phyloP scores from a whole-genome alignment of 1,140 invertebrate species.

The Nixonia krombeini region DNA sequence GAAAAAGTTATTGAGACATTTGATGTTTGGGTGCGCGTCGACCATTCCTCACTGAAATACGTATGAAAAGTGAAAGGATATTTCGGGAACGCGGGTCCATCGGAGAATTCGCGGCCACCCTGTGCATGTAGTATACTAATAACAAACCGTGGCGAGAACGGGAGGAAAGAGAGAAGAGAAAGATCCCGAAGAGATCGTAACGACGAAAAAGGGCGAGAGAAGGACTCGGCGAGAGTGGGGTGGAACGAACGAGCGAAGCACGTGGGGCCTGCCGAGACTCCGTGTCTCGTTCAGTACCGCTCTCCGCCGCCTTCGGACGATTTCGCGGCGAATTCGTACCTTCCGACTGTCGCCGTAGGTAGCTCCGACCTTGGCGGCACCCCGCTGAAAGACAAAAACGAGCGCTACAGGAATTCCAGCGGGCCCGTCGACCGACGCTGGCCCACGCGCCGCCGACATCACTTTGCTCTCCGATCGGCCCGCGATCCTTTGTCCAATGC shows the following conservation, averaged over 20 bases:
- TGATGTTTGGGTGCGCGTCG: no score
- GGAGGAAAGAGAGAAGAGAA: conserved; percentile 25
- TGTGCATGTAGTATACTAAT: conserved; percentile 10
- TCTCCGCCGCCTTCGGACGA: conserved; percentile 57
- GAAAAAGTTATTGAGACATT: no score
- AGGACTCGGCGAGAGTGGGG: conserved; percentile 53
- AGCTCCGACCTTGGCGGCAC: neutral
- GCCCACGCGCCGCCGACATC: no score
- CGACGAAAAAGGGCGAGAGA: conserved; percentile 40
- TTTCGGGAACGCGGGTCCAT: no score
- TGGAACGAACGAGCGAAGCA: conserved; percentile 50
- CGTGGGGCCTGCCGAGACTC: conserved; percentile 57
- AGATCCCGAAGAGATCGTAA: conserved; percentile 29
- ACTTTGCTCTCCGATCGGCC: no score
- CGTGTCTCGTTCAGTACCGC: conserved; percentile 64
- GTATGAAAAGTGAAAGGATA: no score
- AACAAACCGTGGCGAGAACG: conserved; percentile 30
- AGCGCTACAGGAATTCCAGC: no score
- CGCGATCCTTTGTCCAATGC: no score
- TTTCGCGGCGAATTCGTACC: conserved; percentile 50
- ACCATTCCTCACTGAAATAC: no score
- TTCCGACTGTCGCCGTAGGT: conserved; percentile 2
- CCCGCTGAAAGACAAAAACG: neutral
- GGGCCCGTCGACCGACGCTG: no score
- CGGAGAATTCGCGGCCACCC: conserved; percentile 27